phyloP scores from a whole-genome alignment of 2,113 vertebrate genomes.

The Pimephales promelas region DNA sequence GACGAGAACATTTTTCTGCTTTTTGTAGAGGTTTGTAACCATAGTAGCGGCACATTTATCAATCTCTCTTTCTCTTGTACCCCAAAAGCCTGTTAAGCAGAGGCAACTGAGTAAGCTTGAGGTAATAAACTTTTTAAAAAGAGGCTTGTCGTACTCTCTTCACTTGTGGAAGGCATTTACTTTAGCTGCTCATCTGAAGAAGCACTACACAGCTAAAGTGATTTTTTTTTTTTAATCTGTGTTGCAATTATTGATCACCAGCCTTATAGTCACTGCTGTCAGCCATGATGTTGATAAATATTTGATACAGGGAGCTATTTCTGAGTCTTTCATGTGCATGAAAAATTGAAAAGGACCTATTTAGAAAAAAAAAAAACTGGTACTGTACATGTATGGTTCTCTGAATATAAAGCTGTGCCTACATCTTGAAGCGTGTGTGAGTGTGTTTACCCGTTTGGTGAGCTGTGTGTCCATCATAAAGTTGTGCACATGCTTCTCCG shows the following conservation, averaged over 20 bases:
- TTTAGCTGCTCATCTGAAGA: conserved; percentile 5
- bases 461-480: conserved; percentile 99
- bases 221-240: conserved; percentile 57
- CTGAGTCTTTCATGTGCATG: conserved; percentile 77
- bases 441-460: conserved; percentile 87
- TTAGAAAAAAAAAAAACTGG: conserved; percentile 34
- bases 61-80: conserved; percentile 15
- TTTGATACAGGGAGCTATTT: conserved; percentile 81
- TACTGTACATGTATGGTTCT: background rate
- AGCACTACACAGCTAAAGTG: conserved; percentile 8
- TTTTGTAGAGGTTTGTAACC: conserved; percentile 47
- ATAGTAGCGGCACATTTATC: conserved; percentile 47
- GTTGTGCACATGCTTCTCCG: conserved; percentile 98
- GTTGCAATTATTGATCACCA: conserved; percentile 69
- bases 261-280: conserved; percentile 52
- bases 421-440: background rate
- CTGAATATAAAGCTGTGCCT: background rate
- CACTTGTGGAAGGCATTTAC: conserved; percentile 39
- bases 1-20: conserved; percentile 18
- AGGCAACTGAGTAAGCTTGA: conserved; percentile 3
- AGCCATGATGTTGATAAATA: conserved; percentile 75
- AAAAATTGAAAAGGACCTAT: conserved; percentile 74
- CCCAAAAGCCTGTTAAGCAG: background rate
- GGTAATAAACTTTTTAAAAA: conserved; percentile 38
- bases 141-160: background rate